Evolutionary conservation across 2,888 invertebrate species (phyloP).

Genomic region (Drosophila algonquin): DNA sequence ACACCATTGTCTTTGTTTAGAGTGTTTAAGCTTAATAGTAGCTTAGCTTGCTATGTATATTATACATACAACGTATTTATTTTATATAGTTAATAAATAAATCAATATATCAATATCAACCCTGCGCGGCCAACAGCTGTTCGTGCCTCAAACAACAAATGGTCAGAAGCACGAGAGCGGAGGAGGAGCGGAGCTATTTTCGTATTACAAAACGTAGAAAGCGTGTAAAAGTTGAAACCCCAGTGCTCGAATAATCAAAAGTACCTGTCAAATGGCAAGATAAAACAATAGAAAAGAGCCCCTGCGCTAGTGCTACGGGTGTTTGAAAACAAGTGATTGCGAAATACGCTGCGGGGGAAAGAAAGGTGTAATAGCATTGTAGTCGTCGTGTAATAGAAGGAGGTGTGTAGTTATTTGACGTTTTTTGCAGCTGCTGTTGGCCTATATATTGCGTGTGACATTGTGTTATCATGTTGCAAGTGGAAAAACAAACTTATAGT

Average conservation of each 20-base stretch:
- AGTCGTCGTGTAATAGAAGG: not conserved
- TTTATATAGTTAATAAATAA: constrained; percentile 73
- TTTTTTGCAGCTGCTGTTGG: constrained; percentile 12
- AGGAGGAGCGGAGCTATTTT: constrained; percentile 51
- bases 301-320: constrained; percentile 6
- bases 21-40: constrained; percentile 56
- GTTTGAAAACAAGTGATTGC: constrained; percentile 60
- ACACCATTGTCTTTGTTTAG: constrained; percentile 51
- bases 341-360: constrained; percentile 52
- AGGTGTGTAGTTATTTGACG: constrained; percentile 13
- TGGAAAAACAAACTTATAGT: constrained; percentile 14
- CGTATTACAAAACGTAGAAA: constrained; percentile 60
- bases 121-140: constrained; percentile 60
- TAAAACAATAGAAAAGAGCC: not conserved
- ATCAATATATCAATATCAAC: constrained; percentile 69
- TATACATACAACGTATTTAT: constrained; percentile 54
- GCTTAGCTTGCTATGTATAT: constrained; percentile 43
- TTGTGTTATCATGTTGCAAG: not conserved
- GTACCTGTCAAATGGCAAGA: constrained; percentile 8
- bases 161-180: constrained; percentile 34
- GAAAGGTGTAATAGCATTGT: constrained; percentile 21
- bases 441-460: not conserved
- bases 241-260: constrained; percentile 22
- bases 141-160: constrained; percentile 64
- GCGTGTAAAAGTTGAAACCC: constrained; percentile 37